Evolutionary conservation across 2,113 vertebrate genomes (phyloP).

Genomic region (sheep (Ovis aries)): DNA sequence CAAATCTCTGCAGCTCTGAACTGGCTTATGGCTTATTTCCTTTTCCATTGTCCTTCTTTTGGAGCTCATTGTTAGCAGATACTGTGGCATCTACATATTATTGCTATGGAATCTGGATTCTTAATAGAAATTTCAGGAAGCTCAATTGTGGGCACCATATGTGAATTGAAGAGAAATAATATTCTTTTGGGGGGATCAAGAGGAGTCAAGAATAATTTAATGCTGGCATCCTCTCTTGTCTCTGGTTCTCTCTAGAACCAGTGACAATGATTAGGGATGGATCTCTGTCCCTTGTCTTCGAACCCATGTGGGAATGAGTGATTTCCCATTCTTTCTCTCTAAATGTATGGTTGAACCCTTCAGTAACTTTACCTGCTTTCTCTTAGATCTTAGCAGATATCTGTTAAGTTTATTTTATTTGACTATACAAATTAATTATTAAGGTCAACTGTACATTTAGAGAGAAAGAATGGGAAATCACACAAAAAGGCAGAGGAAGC

Average conservation of each 20-base stretch:
- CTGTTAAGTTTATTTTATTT: too few relatives aligned
- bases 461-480: too few relatives aligned
- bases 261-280: not conserved
- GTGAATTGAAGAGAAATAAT: constrained; percentile 44
- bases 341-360: not conserved
- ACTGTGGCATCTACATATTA: constrained; percentile 45
- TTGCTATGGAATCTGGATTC: constrained; percentile 33
- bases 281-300: not conserved
- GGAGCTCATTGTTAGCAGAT: not conserved
- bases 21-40: not conserved
- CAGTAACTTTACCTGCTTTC: not conserved
- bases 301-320: not conserved
- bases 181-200: not conserved
- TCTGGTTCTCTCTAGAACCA: not conserved
- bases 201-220: constrained; percentile 43
- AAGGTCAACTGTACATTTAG: too few relatives aligned
- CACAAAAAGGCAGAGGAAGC: too few relatives aligned
- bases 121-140: constrained; percentile 63
- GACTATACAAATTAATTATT: too few relatives aligned
- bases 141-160: constrained; percentile 4
- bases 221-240: not conserved
- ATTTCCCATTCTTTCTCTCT: not conserved
- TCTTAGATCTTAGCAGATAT: not conserved
- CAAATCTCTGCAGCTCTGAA: not conserved
- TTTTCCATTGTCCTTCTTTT: constrained; percentile 19